These are phyloP conservation scores for Phyllotis vaccarum DNA, from an alignment of 2,797 vertebrate genomes.

Conservation along the genomic window DNA sequence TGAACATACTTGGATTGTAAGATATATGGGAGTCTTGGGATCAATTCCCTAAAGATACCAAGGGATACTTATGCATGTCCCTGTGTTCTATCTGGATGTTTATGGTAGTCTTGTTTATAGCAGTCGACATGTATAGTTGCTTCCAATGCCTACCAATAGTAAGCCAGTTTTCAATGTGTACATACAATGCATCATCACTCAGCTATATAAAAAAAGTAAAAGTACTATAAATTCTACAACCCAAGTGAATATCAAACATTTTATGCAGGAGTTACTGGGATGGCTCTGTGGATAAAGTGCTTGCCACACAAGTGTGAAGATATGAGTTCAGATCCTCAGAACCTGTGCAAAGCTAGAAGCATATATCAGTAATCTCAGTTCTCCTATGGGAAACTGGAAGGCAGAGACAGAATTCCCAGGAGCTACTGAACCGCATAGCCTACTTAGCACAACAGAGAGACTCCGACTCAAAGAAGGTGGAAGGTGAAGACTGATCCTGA, in stretches of 20 bases:
- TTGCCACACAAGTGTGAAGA: background rate
- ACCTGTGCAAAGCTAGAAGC: background rate
- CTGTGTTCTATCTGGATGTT: background rate
- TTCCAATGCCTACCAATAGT: background rate
- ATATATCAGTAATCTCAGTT: background rate
- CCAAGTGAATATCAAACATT: background rate
- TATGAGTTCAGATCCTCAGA: background rate
- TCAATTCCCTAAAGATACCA: background rate
- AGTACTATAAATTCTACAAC: background rate
- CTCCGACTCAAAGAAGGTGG: background rate
- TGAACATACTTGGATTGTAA: background rate
- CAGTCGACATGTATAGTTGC: background rate
- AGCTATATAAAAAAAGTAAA: background rate
- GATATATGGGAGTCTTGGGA: background rate
- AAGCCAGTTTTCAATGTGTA: background rate
- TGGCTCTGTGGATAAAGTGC: background rate
- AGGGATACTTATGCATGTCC: background rate
- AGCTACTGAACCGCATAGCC: background rate
- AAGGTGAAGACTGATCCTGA: background rate
- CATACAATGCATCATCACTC: background rate
- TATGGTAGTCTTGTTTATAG: background rate
- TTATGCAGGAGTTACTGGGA: background rate
- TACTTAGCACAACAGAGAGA: background rate
- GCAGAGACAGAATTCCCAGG: background rate
- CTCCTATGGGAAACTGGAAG: background rate